Evolutionary conservation across 2,113 vertebrate species (phyloP).

Genomic region (Panthera uncia): DNA sequence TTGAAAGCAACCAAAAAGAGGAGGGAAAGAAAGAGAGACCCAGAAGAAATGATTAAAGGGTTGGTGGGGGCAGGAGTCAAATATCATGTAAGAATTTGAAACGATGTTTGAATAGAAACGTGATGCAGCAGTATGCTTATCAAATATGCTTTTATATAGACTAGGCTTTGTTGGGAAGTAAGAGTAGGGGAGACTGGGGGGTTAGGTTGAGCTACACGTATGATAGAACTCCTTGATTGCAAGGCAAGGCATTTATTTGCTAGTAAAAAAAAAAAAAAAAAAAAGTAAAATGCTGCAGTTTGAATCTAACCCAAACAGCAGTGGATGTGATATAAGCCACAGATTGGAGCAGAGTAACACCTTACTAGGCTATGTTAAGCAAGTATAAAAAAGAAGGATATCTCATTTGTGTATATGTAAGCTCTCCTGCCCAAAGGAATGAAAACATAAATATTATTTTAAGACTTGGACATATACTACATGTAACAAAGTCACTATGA

Average conservation of each 20-base stretch:
- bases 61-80: neutral
- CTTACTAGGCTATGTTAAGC: neutral
- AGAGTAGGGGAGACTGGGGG: neutral
- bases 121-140: neutral
- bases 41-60: neutral
- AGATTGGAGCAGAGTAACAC: neutral
- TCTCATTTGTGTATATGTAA: neutral
- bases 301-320: neutral
- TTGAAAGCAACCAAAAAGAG: neutral
- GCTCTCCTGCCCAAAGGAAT: neutral
- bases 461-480: neutral
- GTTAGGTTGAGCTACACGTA: neutral
- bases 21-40: neutral
- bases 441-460: neutral
- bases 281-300: neutral
- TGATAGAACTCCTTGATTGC: neutral
- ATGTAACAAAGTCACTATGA: neutral
- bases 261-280: neutral
- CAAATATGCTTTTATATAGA: neutral
- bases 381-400: neutral
- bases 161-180: neutral
- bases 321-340: neutral
- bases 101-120: neutral
- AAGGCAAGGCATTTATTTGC: neutral
- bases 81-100: neutral